Base-by-base conservation (phyloP, 2,888 invertebrate species). In the Dorcus parallelipipedus region DNA sequence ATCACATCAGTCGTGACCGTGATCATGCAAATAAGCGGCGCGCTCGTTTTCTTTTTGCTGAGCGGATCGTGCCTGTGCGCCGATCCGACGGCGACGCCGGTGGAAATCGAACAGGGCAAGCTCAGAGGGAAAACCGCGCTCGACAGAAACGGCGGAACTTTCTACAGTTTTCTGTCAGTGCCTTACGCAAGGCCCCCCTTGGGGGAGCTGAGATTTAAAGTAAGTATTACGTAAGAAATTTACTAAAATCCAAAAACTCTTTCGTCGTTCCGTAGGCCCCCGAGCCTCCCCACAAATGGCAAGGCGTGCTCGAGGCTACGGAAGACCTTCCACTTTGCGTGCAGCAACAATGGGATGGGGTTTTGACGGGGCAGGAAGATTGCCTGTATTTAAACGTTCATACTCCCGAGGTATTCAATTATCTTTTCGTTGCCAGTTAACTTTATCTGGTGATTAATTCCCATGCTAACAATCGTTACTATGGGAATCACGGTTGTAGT, bases 321-420 rank as follows among this genome's bases (percentile, higher is more conserved):
- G 70, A 76, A 42, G 75, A 73, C 0, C 33, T 55, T 17, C 59
- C 59, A 0, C 3, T 33, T 9, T 59, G 59, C 38, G 8, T 48
- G 3, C 59, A 59, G 48, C 14, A n/a, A 14, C 38, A 59, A 9
- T 50, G 53, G 50, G 20, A 50, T 6, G 55, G 42, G n/a, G 47
- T 51, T 33, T 49, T 60, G 1, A 23, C 52, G n/a, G 64, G 80
- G 17, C 71, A 72, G 0, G 80, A 81, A 62, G 79, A 81, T 67
- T 81, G 80, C 50, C 64, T 81, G 2, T 78, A 78, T 62, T 58
- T 81, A 6, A 81, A 81, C 68, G 78, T 81, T 8, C 66, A 67
- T 49, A 65, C 69, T 4, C 59, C 62, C 3, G 56, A 64, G 52
- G 65, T 67, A 61, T 10, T 48, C 5, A 43, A 39, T 9, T 48